Conservation (phyloP, 2,797 vertebrate species). For the Yasuhikotakia modesta region DNA sequence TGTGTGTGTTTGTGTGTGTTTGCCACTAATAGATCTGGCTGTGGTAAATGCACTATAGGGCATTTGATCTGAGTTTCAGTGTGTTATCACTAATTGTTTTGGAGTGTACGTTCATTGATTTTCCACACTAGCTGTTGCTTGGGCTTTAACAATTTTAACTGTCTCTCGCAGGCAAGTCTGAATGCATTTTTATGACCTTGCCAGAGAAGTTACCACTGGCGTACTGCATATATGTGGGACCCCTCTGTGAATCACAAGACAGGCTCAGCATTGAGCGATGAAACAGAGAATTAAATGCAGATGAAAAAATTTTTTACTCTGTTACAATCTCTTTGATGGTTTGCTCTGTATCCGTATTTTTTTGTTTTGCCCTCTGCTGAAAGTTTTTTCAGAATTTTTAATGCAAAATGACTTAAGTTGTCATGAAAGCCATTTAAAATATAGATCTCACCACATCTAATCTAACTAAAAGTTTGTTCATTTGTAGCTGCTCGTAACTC, state of each 20-base stretch:
- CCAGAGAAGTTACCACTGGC: constrained; percentile 41
- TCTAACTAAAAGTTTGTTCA: neutral
- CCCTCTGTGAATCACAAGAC: neutral
- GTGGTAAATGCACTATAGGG: constrained; percentile 29
- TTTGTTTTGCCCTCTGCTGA: no score
- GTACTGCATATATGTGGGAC: neutral
- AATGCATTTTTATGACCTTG: constrained; percentile 52
- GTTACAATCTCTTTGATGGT: no score
- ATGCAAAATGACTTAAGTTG: no score
- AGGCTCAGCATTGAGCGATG: neutral
- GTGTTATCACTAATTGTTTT: constrained; percentile 43
- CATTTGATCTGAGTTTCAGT: constrained; percentile 35
- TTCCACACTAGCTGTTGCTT: constrained; percentile 42
- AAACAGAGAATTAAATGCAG: neutral
- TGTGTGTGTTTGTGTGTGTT: neutral
- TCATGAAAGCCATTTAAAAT: no score
- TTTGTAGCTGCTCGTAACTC: neutral
- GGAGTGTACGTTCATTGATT: constrained; percentile 45
- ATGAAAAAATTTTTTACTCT: no score
- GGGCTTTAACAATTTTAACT: constrained; percentile 35
- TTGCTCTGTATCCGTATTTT: no score
- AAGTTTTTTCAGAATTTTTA: no score
- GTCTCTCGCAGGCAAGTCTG: constrained; percentile 37
- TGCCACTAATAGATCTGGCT: constrained; percentile 25
- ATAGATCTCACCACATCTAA: neutral